Conservation (phyloP, 2,888 invertebrate genomes). For the Teinopalpus imperialis region DNA sequence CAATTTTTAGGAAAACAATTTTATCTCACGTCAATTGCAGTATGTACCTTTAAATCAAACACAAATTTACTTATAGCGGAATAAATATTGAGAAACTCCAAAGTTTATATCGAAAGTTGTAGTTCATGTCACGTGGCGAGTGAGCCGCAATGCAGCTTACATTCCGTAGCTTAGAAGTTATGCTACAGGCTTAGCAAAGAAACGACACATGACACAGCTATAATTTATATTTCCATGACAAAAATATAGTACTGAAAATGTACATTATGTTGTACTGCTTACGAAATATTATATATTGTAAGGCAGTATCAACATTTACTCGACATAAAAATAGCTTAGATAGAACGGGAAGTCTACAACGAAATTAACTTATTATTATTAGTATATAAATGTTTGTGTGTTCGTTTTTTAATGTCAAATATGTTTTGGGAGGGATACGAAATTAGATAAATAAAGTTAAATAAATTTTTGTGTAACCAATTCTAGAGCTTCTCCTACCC, state of each 20-base stretch:
- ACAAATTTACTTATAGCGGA: slow-evolving; percentile 10
- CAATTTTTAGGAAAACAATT: slow-evolving; percentile 2
- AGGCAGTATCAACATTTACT: too few species aligned
- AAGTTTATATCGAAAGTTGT: slow-evolving; percentile 21
- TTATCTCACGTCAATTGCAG: slow-evolving; percentile 10
- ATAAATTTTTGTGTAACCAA: too few species aligned
- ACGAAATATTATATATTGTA: too few species aligned
- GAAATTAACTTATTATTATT: too few species aligned
- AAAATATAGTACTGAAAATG: slow-evolving; percentile 11
- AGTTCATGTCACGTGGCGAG: slow-evolving; percentile 18
- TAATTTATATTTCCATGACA: slow-evolving; percentile 21
- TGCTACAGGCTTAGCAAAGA: slow-evolving; percentile 21
- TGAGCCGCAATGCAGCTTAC: slow-evolving; percentile 24
- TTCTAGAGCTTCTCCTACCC: too few species aligned
- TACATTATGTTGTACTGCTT: slow-evolving; percentile 8
- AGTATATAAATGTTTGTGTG: too few species aligned
- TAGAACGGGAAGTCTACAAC: too few species aligned
- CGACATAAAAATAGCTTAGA: too few species aligned
- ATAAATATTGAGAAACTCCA: slow-evolving; percentile 18
- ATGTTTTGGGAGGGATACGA: too few species aligned
- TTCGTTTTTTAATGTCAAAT: too few species aligned
- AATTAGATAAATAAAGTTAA: too few species aligned
- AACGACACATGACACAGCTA: slow-evolving; percentile 23
- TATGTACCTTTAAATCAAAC: slow-evolving; percentile 1
- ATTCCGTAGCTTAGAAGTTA: slow-evolving; percentile 24